Evolutionary conservation across 1,140 invertebrate species (phyloP), one percentile per base, ranked within the genome.

Genomic region (Portunus trituberculatus): DNA sequence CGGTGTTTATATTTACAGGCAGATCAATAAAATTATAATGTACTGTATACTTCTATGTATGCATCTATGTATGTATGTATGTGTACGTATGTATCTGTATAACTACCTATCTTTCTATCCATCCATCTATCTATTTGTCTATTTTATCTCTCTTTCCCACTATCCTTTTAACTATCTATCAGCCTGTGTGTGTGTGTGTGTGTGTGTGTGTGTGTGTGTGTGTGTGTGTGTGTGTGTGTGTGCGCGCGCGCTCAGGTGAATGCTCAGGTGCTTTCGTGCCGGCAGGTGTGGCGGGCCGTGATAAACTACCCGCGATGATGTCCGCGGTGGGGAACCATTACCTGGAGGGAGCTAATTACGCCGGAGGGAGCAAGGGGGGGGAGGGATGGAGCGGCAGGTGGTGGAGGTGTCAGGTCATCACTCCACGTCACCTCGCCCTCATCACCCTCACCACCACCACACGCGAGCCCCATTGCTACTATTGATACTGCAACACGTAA

Each of bases 321-420:
- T 76, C 67, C 67, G 67, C 67, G 67, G 67, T 76, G 67, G 25
- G 67, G n/a, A 76, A 25, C 67, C 67, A 76, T 76, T 76, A 76
- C 25, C 25, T n/a, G 67, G 67, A 76, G 20, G 67, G 67, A 76
- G 67, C 67, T 76, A 76, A 76, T 76, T 76, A 76, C 67, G 67
- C 12, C 6, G 25, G 20, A n/a, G 67, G 67, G 67, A 46, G 84
- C 6, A 10, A 32, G 84, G 31, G 31, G 29, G 84, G 87, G 20
- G 25, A 4, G 87, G 39, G 87, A 4, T 7, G 46, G 29, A 14
- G 45, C 45, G 20, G 28, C 20, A 20, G 29, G 89, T 20, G 46
- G 52, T 7, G 52, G 48, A 91, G 89, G 84, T 87, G 84, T 87
- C 84, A 87, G 67, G 67, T 76, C 67, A 76, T 76, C 67, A 76